Evolutionary conservation across 2,113 vertebrate species (phyloP).

Genomic region (Sander lucioperca): DNA sequence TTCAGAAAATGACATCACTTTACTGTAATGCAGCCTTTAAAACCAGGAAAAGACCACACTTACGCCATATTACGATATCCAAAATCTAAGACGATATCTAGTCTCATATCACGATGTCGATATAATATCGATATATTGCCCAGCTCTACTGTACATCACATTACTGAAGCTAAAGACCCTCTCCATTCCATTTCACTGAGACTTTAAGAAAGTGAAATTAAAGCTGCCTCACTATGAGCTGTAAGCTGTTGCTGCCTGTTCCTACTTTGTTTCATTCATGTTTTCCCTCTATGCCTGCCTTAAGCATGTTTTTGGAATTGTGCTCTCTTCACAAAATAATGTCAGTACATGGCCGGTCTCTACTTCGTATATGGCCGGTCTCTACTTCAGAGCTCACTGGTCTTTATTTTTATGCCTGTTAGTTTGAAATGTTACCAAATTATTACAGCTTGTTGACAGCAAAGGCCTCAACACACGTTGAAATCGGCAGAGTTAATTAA

Average conservation of each 20-base stretch:
- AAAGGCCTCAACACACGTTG: background rate
- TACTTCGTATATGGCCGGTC: background rate
- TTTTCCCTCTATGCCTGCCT: background rate
- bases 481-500: constrained; percentile 23
- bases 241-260: background rate
- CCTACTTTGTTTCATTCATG: background rate
- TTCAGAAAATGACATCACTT: no score
- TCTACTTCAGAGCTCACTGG: background rate
- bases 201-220: background rate
- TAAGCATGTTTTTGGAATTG: background rate
- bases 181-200: background rate
- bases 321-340: constrained; percentile 21
- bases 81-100: no score
- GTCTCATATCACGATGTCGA: no score
- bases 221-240: background rate
- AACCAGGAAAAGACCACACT: no score
- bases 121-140: no score
- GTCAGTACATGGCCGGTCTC: background rate
- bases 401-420: background rate
- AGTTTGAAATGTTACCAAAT: constrained; percentile 1
- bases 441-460: constrained; percentile 23
- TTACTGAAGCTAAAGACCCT: background rate
- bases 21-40: no score
- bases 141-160: background rate
- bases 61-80: no score